Evolutionary conservation across 2,113 vertebrate genomes (phyloP).

Genomic region (Tupaia tana): DNA sequence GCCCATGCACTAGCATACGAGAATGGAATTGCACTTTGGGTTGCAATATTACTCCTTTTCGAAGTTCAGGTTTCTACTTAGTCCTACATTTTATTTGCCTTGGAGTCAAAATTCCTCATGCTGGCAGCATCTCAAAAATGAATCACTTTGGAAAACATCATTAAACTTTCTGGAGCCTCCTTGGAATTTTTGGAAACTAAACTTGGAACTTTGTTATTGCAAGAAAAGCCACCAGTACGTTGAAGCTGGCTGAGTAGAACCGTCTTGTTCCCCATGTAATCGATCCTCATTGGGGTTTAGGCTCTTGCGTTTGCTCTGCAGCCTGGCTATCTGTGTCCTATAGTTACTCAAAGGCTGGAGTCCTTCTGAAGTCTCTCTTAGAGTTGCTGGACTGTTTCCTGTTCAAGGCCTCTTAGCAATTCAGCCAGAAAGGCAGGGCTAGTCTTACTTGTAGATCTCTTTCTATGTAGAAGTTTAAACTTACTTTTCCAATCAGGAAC

Average conservation of each 20-base stretch:
- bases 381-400: background rate
- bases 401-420: background rate
- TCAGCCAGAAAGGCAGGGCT: background rate
- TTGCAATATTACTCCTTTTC: background rate
- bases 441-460: background rate
- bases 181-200: slow-evolving; percentile 75
- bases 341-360: background rate
- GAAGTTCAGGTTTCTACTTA: slow-evolving; percentile 60
- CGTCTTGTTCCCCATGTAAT: slow-evolving; percentile 55
- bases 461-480: background rate
- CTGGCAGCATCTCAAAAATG: slow-evolving; percentile 77
- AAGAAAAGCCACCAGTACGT: slow-evolving; percentile 70
- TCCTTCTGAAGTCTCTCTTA: background rate
- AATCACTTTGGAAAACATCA: slow-evolving; percentile 79
- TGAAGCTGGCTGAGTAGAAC: slow-evolving; percentile 58
- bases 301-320: background rate
- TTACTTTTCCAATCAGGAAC: background rate
- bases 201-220: slow-evolving; percentile 67
- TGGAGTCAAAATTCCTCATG: slow-evolving; percentile 67
- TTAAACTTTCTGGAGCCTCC: slow-evolving; percentile 77
- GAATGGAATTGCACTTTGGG: background rate
- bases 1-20: background rate
- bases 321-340: background rate
- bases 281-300: slow-evolving; percentile 49
- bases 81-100: slow-evolving; percentile 73